Percentiles rank a stretch among this genome's conserved stretches.
phyloP scores from a whole-genome alignment of 2,113 vertebrate species.

The Nyctibius bracteatus region DNA sequence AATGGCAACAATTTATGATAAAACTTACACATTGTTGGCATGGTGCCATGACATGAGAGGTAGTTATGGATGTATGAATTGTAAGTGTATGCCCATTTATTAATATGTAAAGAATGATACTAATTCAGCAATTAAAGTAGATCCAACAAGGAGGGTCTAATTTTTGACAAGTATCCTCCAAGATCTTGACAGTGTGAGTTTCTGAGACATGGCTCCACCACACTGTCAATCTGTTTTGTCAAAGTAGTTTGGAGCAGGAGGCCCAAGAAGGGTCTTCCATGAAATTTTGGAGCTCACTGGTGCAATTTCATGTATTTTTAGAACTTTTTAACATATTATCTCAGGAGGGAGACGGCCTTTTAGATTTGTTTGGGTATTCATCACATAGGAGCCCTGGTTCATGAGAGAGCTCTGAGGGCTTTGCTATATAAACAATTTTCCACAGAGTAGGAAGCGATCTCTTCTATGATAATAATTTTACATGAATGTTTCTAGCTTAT shows the following conservation, averaged over 20 bases:
- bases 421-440: background rate
- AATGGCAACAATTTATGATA: background rate
- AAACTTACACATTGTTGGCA: background rate
- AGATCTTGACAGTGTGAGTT: background rate
- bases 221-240: background rate
- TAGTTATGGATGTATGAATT: background rate
- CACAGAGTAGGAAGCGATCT: background rate
- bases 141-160: background rate
- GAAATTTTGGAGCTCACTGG: background rate
- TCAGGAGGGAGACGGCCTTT: background rate
- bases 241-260: background rate
- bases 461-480: background rate
- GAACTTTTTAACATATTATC: background rate
- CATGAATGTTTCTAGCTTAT: background rate
- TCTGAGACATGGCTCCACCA: background rate
- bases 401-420: background rate
- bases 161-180: background rate
- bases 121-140: background rate
- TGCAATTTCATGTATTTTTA: background rate
- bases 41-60: background rate
- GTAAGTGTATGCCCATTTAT: background rate
- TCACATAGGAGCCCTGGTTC: background rate
- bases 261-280: background rate
- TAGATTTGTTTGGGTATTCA: background rate
- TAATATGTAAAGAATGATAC: background rate